Base-by-base conservation (phyloP, 1,140 invertebrate genomes). In the Drosophila trapezifrons region DNA sequence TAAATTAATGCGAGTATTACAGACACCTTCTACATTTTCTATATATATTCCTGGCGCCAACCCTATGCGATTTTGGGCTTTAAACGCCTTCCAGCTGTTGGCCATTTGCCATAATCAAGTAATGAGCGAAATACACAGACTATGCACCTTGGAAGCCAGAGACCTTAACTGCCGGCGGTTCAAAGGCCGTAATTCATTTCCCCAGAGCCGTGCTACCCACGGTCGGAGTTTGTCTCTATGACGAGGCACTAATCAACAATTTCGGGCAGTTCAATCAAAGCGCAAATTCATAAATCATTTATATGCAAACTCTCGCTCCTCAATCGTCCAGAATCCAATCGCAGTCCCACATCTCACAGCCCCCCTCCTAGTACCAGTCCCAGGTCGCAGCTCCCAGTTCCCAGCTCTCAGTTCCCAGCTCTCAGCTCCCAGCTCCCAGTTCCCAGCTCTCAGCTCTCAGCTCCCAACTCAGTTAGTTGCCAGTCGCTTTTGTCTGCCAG, bases 271-370 rank as follows among this genome's bases (percentile, higher is more conserved):
- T 83, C 84, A 89, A 89, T 87, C 83, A 83, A 78, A 87, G 76
- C 83, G 49, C 67, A 87, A 82, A 83, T 87, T 87, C 83, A 87
- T 87, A 87, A 87, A 87, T 87, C 83, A 87, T 87, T 87, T 87
- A 87, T 87, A 76, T 77, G 83, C 83, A 87, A 87, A 80, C 76
- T 74, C 63, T 47, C 66, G 65, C 56, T 25, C 40, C 62, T 32
- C 46, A 58, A 52, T 22, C 20, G 52, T 47, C 13, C 25, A 42
- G 59, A 56, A 46, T 52, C 32, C 56, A 40, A 17, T 58, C 18
- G 49, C 66, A 71, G 17, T 17, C 46, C 37, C 32, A 52, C 18
- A n/a, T 20, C 20, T 58, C 40, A 15, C 29, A 38, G 37, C n/a
- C 72, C 47, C 20, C 4, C n/a, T 20, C 51, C 29, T 37, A 52